A percentile compares a stretch with the other conserved stretches of the same genome.
Conservation (phyloP, 2,888 invertebrate species). For the Liodrosophila aerea region DNA sequence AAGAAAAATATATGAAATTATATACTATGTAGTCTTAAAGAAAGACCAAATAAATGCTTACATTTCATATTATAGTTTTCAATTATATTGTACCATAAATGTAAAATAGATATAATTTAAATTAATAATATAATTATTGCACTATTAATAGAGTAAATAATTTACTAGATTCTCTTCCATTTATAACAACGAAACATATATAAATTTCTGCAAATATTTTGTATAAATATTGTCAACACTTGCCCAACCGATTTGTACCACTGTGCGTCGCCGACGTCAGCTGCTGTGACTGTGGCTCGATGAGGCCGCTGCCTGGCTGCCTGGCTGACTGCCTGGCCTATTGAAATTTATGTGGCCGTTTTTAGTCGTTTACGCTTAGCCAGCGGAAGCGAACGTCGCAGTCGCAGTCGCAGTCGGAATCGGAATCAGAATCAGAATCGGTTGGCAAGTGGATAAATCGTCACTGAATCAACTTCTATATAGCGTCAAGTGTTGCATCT, state of each 20-base stretch:
- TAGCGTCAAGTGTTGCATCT: too few species aligned
- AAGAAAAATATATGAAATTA: too few species aligned
- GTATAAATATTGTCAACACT: background rate
- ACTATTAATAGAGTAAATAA: too few species aligned
- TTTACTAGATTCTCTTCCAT: too few species aligned
- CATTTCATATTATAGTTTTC: too few species aligned
- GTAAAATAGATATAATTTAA: too few species aligned
- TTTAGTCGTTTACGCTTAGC: slow-evolving; percentile 76
- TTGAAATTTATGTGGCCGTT: slow-evolving; percentile 80
- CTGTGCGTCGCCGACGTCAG: slow-evolving; percentile 55
- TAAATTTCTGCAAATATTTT: too few species aligned
- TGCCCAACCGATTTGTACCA: slow-evolving; percentile 1
- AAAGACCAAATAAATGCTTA: too few species aligned
- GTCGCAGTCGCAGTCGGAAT: slow-evolving; percentile 34
- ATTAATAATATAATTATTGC: too few species aligned
- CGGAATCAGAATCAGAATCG: slow-evolving; percentile 30
- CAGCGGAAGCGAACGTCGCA: slow-evolving; percentile 76
- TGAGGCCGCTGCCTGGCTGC: slow-evolving; percentile 33
- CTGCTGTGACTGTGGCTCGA: slow-evolving; percentile 32
- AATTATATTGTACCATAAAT: too few species aligned
- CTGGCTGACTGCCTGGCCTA: slow-evolving; percentile 60
- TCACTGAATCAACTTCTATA: background rate
- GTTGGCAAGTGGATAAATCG: slow-evolving; percentile 13
- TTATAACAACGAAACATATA: too few species aligned
- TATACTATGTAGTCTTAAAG: too few species aligned